Evolutionary conservation across 2,888 invertebrate species (phyloP).

Genomic region (Steinernema scapterisci): DNA sequence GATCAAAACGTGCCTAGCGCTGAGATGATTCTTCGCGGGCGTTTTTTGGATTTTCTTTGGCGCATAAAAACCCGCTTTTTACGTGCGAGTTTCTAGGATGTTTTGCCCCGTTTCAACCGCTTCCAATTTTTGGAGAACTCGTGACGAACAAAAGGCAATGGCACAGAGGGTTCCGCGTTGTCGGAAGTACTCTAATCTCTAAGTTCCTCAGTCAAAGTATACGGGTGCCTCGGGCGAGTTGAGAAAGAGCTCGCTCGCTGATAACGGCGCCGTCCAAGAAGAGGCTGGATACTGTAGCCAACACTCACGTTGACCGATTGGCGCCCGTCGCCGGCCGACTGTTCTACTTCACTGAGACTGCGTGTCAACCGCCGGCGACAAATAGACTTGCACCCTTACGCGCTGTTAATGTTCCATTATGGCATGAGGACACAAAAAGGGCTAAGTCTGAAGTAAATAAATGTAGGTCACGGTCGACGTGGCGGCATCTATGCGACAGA

Average conservation of each 20-base stretch:
- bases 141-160: too few relatives aligned
- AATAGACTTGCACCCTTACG: constrained; percentile 22
- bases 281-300: constrained; percentile 18
- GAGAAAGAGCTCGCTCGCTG: neutral
- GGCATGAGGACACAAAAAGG: constrained; percentile 16
- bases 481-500: neutral
- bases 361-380: constrained; percentile 31
- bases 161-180: too few relatives aligned
- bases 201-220: too few relatives aligned
- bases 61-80: neutral
- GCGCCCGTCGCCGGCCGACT: neutral
- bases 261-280: neutral
- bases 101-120: too few relatives aligned
- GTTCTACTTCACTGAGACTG: constrained; percentile 19
- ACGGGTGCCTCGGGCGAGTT: neutral
- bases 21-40: neutral
- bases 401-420: constrained; percentile 29
- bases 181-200: too few relatives aligned
- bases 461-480: constrained; percentile 15
- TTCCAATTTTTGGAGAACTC: too few relatives aligned
- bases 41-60: neutral
- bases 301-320: neutral
- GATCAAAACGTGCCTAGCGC: neutral
- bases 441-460: constrained; percentile 1
- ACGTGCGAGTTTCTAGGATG: neutral